Percentiles rank a stretch among this genome's conserved stretches.
Conservation (phyloP, 2,113 vertebrate genomes). For the Python bivittatus region DNA sequence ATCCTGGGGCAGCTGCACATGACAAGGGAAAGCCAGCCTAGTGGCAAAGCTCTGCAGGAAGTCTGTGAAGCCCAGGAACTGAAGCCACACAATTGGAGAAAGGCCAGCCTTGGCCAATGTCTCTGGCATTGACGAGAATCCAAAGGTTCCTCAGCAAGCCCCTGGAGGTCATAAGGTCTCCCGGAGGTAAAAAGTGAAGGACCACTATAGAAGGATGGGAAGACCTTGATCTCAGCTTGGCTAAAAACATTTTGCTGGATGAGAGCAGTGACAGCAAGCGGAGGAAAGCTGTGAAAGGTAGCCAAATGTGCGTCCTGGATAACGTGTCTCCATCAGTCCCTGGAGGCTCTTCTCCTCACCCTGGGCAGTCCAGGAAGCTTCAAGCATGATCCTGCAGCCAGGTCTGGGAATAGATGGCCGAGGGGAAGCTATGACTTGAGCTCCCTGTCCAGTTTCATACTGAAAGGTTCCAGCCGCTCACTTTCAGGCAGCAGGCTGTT, state of each 20-base stretch:
- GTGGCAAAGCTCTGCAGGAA: not conserved
- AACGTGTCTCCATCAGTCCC: not conserved
- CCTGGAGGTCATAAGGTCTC: not conserved
- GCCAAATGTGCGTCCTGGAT: not conserved
- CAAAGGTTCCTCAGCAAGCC: not conserved
- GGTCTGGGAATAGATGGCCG: not conserved
- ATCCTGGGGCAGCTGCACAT: not conserved
- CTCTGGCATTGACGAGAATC: not conserved
- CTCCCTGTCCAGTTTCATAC: slow-evolving; percentile 86
- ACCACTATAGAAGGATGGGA: not conserved
- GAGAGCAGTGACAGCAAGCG: not conserved
- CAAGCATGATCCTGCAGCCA: accelerated
- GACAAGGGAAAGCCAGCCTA: too few relatives aligned
- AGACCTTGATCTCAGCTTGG: slow-evolving; percentile 13
- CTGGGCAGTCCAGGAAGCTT: not conserved
- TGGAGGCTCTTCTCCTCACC: not conserved
- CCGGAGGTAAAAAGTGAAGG: not conserved
- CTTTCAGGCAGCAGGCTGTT: slow-evolving; percentile 92
- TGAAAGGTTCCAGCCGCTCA: slow-evolving; percentile 93
- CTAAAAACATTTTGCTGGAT: slow-evolving; percentile 26
- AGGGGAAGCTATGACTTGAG: slow-evolving; percentile 48
- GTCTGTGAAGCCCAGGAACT: not conserved
- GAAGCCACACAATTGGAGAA: not conserved
- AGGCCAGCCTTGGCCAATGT: too few relatives aligned
- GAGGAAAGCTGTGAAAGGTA: not conserved